Conservation (phyloP, 1,140 invertebrate species). For the Drosophila ohnishii region DNA sequence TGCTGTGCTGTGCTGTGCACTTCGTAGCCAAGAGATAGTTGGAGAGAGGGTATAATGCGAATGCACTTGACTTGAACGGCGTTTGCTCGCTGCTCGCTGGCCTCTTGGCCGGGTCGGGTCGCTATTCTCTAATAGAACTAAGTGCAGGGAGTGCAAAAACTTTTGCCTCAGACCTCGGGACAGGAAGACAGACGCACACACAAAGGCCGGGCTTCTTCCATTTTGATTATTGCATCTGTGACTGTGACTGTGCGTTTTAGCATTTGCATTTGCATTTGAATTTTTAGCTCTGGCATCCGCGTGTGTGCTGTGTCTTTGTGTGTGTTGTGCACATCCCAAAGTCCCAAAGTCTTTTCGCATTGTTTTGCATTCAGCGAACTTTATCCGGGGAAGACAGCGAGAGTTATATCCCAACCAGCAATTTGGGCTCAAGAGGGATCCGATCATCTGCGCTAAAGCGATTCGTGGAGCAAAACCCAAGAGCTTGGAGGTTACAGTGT, state of each 20-base stretch:
- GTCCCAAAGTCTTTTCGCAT: slow-evolving; percentile 47
- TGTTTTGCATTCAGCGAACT: slow-evolving; percentile 54
- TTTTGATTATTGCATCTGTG: slow-evolving; percentile 69
- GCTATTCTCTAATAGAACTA: slow-evolving; percentile 66
- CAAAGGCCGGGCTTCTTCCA: slow-evolving; percentile 60
- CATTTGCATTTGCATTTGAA: slow-evolving; percentile 29
- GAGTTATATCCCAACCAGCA: slow-evolving; percentile 49
- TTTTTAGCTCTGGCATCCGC: slow-evolving; percentile 6
- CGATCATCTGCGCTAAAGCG: slow-evolving; percentile 65
- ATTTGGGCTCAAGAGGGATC: slow-evolving; percentile 45
- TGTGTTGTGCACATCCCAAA: slow-evolving; percentile 25
- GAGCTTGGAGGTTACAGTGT: slow-evolving; percentile 79
- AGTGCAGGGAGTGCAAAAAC: slow-evolving; percentile 70
- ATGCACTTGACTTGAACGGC: slow-evolving; percentile 71
- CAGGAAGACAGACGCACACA: slow-evolving; percentile 13
- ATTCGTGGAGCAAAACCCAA: slow-evolving; percentile 79
- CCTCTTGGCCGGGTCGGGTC: slow-evolving; percentile 33
- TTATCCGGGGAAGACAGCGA: slow-evolving; percentile 35
- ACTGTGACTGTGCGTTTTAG: slow-evolving; percentile 35
- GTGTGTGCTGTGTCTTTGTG: slow-evolving; percentile 7
- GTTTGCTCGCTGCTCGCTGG: slow-evolving; percentile 32
- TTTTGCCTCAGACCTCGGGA: slow-evolving; percentile 45
- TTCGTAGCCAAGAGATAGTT: slow-evolving; percentile 34
- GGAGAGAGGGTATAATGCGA: slow-evolving; percentile 59
- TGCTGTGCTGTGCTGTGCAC: slow-evolving; percentile 54